These are phyloP conservation scores for Chromoteleia sp. DNA, from an alignment of 2,888 invertebrate genomes.

Conservation along the genomic window DNA sequence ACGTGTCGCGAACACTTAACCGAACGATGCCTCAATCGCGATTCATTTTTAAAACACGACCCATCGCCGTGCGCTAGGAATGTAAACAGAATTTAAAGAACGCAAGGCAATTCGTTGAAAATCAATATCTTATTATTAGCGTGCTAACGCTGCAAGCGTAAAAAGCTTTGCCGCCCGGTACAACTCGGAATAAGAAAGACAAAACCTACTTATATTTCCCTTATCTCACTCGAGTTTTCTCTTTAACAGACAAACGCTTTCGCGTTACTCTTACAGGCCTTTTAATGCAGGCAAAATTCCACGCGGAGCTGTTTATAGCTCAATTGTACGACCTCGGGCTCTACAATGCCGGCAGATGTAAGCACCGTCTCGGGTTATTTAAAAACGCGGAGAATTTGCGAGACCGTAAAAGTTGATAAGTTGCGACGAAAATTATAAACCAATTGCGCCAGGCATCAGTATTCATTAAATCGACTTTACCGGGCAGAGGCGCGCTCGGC, in stretches of 20 bases:
- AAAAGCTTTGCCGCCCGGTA: no score
- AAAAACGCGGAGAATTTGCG: background rate
- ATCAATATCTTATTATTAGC: no score
- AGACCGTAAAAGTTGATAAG: background rate
- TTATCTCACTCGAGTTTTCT: constrained; percentile 1
- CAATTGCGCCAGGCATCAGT: constrained; percentile 37
- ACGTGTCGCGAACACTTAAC: constrained; percentile 72
- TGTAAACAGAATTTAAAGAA: background rate
- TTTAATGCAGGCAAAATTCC: constrained; percentile 9
- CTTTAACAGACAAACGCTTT: background rate
- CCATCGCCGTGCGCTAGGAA: background rate
- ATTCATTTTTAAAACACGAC: background rate
- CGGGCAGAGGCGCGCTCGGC: background rate
- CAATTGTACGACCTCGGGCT: constrained; percentile 20
- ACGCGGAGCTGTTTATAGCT: constrained; percentile 35
- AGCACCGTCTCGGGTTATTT: background rate
- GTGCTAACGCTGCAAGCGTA: no score
- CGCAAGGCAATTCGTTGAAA: background rate
- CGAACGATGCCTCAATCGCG: constrained; percentile 32
- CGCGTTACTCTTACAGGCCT: background rate
- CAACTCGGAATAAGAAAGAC: background rate
- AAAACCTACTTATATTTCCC: background rate
- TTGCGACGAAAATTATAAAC: constrained; percentile 30
- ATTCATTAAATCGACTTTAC: constrained; percentile 28
- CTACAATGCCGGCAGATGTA: background rate